phyloP scores from a whole-genome alignment of 2,113 vertebrate genomes.

The Amblyornis subalaris region DNA sequence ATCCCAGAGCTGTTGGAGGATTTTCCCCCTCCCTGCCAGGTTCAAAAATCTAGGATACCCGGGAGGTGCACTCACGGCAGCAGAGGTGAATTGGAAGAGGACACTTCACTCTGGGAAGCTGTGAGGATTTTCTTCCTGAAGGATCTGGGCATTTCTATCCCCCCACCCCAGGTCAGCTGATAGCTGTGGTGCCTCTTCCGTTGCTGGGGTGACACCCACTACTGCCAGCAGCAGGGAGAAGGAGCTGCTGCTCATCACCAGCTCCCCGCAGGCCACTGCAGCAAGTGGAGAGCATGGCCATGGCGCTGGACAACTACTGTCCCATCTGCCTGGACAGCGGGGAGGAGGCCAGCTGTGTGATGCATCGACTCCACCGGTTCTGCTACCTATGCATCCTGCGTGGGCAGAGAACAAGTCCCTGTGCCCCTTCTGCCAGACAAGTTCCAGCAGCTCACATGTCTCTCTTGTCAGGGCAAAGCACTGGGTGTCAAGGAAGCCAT shows the following conservation, averaged over 20 bases:
- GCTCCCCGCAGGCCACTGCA: neutral
- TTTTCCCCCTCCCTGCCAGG: accelerated
- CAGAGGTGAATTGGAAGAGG: neutral
- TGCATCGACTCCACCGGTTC: neutral
- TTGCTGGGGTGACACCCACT: accelerated
- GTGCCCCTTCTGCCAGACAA: neutral
- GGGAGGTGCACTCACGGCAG: accelerated
- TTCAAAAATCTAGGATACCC: neutral
- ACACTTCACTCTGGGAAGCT: neutral
- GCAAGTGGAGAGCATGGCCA: accelerated
- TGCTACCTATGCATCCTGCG: accelerated
- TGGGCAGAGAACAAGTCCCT: accelerated
- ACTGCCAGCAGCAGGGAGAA: accelerated
- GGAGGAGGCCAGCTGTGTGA: neutral
- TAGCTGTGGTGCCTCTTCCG: neutral
- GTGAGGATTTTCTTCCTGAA: neutral
- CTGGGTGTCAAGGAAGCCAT: neutral
- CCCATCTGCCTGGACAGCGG: neutral
- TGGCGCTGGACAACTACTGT: accelerated
- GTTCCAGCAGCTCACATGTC: neutral
- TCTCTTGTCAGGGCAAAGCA: neutral
- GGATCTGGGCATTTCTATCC: neutral
- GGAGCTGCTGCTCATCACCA: neutral
- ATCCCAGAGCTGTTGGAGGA: accelerated
- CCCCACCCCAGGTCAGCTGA: neutral